Evolutionary conservation across 2,113 vertebrate genomes (phyloP).

Genomic region (Smithornis capensis): DNA sequence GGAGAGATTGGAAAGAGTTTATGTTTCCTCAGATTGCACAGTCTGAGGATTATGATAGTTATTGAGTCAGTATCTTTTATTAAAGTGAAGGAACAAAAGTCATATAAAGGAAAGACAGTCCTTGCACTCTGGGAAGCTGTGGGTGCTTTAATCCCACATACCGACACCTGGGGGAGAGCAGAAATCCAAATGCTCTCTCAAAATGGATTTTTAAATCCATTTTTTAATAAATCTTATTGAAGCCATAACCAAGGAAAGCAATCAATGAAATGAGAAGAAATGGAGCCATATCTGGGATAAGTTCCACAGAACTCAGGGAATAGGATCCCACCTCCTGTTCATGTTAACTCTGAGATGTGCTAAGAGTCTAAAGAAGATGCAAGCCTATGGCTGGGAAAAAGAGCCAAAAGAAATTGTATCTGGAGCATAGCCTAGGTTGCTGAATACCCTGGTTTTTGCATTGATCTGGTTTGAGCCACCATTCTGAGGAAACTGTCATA

Average conservation of each 20-base stretch:
- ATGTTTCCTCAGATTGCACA: background rate
- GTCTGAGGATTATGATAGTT: background rate
- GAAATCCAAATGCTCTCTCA: background rate
- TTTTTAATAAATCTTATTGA: background rate
- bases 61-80: background rate
- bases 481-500: background rate
- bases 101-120: background rate
- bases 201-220: background rate
- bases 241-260: background rate
- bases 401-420: background rate
- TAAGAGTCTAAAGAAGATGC: background rate
- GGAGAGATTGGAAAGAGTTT: background rate
- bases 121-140: background rate
- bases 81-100: background rate
- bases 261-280: background rate
- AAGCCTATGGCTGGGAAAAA: accelerated
- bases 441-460: background rate
- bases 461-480: background rate
- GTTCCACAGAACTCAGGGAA: background rate
- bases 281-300: background rate
- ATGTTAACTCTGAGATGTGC: background rate
- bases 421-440: background rate
- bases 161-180: background rate
- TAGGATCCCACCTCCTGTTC: background rate
- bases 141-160: background rate